Base-by-base conservation (phyloP, 1,140 invertebrate species). In the Drosophila ercepeae region DNA sequence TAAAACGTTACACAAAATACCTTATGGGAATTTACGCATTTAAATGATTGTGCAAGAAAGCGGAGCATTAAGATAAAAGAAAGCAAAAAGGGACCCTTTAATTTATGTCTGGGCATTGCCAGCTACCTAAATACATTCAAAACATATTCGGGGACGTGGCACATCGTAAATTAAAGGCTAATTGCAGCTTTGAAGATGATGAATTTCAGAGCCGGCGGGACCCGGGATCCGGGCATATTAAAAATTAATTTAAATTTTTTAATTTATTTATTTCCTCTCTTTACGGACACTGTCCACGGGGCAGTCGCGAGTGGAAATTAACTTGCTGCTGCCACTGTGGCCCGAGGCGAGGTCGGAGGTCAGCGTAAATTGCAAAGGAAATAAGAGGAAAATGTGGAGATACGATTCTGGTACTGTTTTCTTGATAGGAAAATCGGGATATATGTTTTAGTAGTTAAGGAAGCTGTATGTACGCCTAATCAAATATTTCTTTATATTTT, bases 211-310 rank as follows among this genome's bases (percentile, higher is more conserved):
- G 44, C 29, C 32, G 39, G 27, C 34, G 60, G 46, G 51, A 60
- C 57, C 18, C 32, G 4, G 46, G 23, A 27, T 14, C 5, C 6
- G 16, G 16, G 60, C 59, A 57, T 54, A 86, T 86, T 84, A 76
- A 86, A 84, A 84, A 84, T 84, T 81, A 81, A 84, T 84, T 84
- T 76, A 73, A 64, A 81, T 86, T 84, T 68, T 45, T 86, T 74
- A 76, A 86, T 84, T 69, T 74, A 73, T 76, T 68, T 64, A 60
- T 64, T 64, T 46, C 32, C 29, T n/a, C 50, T 45, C 49, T 42
- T 72, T 48, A 16, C 59, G 68, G 32, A 34, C 65, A 69, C 45
- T 71, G 67, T 72, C 68, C 55, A 72, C 36, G 27, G 34, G 68
- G 42, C 18, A 55, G 32, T 53, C 27, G 61, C 48, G 13, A 67